Evolutionary conservation across 2,888 invertebrate genomes (phyloP).

Genomic region (Meloe dianella): DNA sequence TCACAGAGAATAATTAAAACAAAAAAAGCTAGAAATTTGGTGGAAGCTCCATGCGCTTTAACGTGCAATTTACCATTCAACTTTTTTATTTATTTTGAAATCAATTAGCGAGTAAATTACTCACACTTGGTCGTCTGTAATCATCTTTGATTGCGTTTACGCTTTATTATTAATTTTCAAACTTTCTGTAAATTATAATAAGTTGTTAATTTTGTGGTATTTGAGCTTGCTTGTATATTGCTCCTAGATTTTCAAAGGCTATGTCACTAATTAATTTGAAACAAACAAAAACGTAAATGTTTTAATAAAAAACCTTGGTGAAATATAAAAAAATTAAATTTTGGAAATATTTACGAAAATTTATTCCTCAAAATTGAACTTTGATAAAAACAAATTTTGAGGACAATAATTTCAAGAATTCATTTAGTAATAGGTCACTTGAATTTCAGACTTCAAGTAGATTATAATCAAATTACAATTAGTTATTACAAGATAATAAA

Average conservation of each 20-base stretch:
- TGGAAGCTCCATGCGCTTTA: conserved; percentile 4
- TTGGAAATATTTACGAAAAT: no score
- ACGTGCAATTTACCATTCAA: conserved; percentile 1
- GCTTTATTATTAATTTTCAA: neutral
- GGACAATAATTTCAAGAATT: neutral
- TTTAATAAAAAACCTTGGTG: no score
- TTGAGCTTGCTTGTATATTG: neutral
- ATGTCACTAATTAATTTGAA: neutral
- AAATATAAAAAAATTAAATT: no score
- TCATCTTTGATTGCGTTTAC: conserved; percentile 37
- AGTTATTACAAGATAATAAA: neutral
- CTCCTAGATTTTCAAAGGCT: conserved; percentile 6
- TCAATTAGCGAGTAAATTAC: conserved; percentile 26
- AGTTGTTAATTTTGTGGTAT: neutral
- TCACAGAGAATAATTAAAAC: no score
- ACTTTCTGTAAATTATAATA: conserved; percentile 8
- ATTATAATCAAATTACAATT: neutral
- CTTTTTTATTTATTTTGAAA: neutral
- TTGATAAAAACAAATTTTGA: neutral
- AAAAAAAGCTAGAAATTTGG: conserved; percentile 4
- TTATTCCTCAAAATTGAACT: no score
- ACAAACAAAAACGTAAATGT: no score
- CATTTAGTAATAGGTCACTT: neutral
- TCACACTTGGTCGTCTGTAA: conserved; percentile 46
- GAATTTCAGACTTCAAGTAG: neutral